Percentiles rank a stretch among this genome's conserved stretches.
phyloP scores from a whole-genome alignment of 2,113 vertebrate genomes.

The Glaucidium brasilianum region DNA sequence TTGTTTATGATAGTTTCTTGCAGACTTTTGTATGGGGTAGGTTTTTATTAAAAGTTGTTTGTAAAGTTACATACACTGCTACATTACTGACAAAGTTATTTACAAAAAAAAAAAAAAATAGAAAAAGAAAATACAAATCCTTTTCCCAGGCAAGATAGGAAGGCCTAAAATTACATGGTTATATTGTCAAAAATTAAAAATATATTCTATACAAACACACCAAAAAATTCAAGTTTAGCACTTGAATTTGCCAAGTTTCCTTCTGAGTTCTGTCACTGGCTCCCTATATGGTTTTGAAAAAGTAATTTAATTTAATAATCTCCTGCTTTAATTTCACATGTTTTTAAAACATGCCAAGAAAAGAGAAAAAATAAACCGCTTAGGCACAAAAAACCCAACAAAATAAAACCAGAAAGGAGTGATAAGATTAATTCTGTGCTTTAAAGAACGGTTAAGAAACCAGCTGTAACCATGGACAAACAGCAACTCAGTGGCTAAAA shows the following conservation, averaged over 20 bases:
- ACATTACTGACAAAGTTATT: not conserved
- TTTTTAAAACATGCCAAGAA: not conserved
- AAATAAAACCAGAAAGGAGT: not conserved
- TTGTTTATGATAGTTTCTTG: not conserved
- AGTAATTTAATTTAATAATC: not conserved
- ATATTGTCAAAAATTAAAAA: not conserved
- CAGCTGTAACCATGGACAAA: not conserved
- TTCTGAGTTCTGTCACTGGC: not conserved
- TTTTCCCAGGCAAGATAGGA: not conserved
- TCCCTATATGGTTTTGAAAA: not conserved
- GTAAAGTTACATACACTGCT: not conserved
- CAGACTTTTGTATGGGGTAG: not conserved
- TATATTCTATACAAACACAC: not conserved
- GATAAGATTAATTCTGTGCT: not conserved
- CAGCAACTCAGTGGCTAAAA: not conserved
- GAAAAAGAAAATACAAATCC: too few relatives aligned
- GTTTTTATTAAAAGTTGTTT: not conserved
- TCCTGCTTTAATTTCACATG: not conserved
- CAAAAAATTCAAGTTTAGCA: not conserved
- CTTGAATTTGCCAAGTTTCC: not conserved
- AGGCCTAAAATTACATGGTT: not conserved
- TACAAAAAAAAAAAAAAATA: not conserved
- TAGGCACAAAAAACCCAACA: accelerated
- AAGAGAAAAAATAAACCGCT: not conserved
- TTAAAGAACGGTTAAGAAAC: not conserved